Evolutionary conservation across 2,797 vertebrate species (phyloP).

Genomic region (Silurus lanzhouensis): DNA sequence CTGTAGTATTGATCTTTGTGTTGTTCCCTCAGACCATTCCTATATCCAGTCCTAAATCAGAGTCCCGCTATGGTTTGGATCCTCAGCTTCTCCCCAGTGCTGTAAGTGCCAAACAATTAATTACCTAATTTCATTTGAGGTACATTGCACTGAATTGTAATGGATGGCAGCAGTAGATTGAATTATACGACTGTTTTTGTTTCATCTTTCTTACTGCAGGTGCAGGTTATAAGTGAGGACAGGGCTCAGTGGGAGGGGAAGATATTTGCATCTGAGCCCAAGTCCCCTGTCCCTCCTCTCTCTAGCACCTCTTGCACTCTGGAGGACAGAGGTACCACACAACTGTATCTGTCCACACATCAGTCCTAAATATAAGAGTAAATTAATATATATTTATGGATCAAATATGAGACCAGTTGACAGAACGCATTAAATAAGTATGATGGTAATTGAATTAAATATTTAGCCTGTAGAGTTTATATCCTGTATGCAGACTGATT

Average conservation of each 20-base stretch:
- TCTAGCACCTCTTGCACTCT: constrained; percentile 72
- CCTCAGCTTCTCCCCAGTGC: constrained; percentile 75
- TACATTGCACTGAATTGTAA: not conserved
- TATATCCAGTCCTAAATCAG: constrained; percentile 57
- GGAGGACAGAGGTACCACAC: constrained; percentile 72
- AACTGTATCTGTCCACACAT: not conserved
- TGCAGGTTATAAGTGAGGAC: constrained; percentile 76
- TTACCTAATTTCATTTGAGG: not conserved
- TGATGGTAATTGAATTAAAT: not conserved
- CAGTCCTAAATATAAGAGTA: not conserved
- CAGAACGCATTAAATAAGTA: not conserved
- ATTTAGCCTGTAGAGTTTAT: not conserved
- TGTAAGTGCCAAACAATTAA: constrained; percentile 60
- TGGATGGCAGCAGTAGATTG: not conserved
- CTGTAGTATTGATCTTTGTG: not conserved
- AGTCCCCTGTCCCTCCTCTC: constrained; percentile 73
- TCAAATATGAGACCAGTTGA: not conserved
- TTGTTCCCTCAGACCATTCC: constrained; percentile 46
- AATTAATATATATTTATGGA: not conserved
- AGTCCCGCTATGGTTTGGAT: constrained; percentile 78
- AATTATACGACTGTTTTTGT: not conserved
- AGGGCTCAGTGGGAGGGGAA: constrained; percentile 72
- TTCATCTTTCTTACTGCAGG: constrained; percentile 59
- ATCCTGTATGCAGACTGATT: not conserved
- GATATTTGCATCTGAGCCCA: constrained; percentile 70